Base-by-base conservation (phyloP, 2,797 vertebrate species). In the Parotocinclus haroldoi region DNA sequence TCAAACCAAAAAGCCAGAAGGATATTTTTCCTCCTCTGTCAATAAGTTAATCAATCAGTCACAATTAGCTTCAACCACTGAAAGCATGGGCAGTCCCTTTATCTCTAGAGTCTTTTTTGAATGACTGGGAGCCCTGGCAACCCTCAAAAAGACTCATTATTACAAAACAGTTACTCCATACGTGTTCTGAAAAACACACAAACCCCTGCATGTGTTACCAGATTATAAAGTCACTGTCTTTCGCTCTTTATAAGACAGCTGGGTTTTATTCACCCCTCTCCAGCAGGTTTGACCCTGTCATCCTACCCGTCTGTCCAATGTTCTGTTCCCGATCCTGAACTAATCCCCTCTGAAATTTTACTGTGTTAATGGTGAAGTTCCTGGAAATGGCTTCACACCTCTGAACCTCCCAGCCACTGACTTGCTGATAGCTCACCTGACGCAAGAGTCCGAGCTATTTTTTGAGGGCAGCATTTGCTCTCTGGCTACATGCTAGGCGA, bases 391-490 rank as follows among this genome's bases (percentile, higher is more conserved):
- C 79, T 80, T 81, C 64, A 79, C 77, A 80, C 69, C 66, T 68
- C 40, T 74, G 49, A 80, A 60, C 52, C 78, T 77, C 81, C 71
- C 82, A 79, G 80, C 78, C 77, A 76, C 85, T 80, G 80, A 80
- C 76, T 80, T 71, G 79, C 68, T 81, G 59, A 82, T 74, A 72
- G 79, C 65, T 56, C 38, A 53, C 72, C 66, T 89, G 87, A 89
- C 83, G 82, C 82, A 85, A 75, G 73, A 65, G 58, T 79, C 76
- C 56, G 78, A 82, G 76, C 79, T 81, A 88, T 90, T 89, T 27
- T 89, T 77, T 78, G 86, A 86, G 61, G 6, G 46, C 69, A 69
- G 79, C 84, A 87, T 87, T 82, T 88, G 85, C 81, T 78, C 71
- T 71, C 65, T 74, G 69, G 82, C 80, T 82, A 69, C 76, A 57